A percentile compares a stretch with the other conserved stretches of the same genome.
Evolutionary conservation across 2,888 invertebrate species (phyloP).

Genomic region (Calliphora vomitoria): DNA sequence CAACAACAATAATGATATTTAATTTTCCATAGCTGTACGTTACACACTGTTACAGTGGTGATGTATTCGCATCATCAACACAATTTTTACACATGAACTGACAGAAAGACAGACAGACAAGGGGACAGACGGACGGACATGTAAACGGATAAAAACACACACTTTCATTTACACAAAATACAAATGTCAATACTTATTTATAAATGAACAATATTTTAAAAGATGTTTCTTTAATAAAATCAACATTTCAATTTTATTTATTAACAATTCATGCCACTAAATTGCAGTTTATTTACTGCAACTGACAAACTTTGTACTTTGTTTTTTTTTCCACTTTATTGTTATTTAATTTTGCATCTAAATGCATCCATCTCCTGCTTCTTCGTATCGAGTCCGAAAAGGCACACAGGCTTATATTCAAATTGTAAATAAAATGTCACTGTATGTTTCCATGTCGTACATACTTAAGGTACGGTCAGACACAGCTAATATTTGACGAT

Average conservation of each 20-base stretch:
- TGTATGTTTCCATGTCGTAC: conserved; percentile 24
- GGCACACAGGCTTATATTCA: conserved; percentile 15
- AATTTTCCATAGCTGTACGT: background rate
- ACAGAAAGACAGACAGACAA: conserved; percentile 14
- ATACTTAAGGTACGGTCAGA: no score
- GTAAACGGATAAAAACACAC: background rate
- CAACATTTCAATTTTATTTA: conserved; percentile 70
- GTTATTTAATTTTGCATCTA: conserved; percentile 50
- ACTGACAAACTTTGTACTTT: conserved; percentile 47
- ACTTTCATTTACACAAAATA: conserved; percentile 32
- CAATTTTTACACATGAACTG: conserved; percentile 44
- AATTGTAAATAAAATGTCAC: conserved; percentile 54
- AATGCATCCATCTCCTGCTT: conserved; percentile 47
- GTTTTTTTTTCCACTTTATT: conserved; percentile 23
- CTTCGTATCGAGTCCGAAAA: conserved; percentile 35
- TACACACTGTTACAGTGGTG: background rate
- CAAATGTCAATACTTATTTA: conserved; percentile 45
- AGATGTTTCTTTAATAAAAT: conserved; percentile 47
- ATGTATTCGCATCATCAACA: conserved; percentile 4
- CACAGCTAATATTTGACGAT: no score
- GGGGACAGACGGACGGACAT: conserved; percentile 8
- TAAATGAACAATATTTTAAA: conserved; percentile 49
- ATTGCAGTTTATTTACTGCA: conserved; percentile 71
- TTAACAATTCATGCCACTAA: conserved; percentile 70
- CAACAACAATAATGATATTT: background rate